These are phyloP conservation scores for Ochotona curzoniae DNA, from an alignment of 2,113 vertebrate genomes.

Conservation along the genomic window DNA sequence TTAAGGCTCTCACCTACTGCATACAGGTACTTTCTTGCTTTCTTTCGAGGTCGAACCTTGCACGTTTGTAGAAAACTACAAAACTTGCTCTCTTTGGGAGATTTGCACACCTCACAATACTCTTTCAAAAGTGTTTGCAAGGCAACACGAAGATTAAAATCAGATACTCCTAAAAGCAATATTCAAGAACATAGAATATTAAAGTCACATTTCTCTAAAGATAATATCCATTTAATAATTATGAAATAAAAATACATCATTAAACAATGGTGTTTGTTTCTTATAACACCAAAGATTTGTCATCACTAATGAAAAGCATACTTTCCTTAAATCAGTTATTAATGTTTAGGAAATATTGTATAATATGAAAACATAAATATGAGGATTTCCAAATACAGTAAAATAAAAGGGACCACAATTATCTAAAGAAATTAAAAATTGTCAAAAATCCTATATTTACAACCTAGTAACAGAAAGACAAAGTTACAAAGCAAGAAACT, in stretches of 20 bases:
- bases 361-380: conserved; percentile 11
- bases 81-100: conserved; percentile 95
- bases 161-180: conserved; percentile 89
- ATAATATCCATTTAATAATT: not conserved
- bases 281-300: conserved; percentile 27
- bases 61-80: conserved; percentile 92
- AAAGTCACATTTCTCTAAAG: not conserved
- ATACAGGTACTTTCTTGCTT: conserved; percentile 98
- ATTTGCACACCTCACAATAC: conserved; percentile 95
- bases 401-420: not conserved
- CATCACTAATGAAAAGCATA: conserved; percentile 25
- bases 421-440: conserved; percentile 9
- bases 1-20: conserved; percentile 91
- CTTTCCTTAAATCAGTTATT: conserved; percentile 44
- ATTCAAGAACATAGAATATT: conserved; percentile 53
- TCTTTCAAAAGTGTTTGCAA: conserved; percentile 98
- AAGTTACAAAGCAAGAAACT: conserved; percentile 26
- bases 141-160: conserved; percentile 98
- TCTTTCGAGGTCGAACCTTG: conserved; percentile 95
- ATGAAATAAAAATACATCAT: conserved; percentile 51
- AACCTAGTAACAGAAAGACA: conserved; percentile 1
- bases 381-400: conserved; percentile 5
- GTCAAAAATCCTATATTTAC: not conserved
- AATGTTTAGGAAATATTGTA: conserved; percentile 35
- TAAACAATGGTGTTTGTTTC: conserved; percentile 12